These are phyloP conservation scores for Trigoniulus corallinus DNA, from an alignment of 1,140 invertebrate species.

Conservation along the genomic window DNA sequence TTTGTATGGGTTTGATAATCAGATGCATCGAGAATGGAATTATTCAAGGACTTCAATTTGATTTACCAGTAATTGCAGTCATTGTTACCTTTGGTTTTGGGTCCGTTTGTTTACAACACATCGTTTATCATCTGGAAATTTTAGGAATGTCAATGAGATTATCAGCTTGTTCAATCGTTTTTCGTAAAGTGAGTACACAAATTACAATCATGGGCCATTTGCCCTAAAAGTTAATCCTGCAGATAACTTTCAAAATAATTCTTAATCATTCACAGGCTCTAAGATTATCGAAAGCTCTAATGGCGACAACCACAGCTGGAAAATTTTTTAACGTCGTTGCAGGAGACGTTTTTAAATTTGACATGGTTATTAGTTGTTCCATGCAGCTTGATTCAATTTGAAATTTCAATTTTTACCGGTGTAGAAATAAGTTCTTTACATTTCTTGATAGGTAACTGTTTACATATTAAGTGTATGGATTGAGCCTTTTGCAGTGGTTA, in stretches of 20 bases:
- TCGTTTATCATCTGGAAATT: background rate
- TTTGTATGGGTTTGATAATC: background rate
- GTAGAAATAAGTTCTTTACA: too few relatives aligned
- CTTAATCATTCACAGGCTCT: too few relatives aligned
- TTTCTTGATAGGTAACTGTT: background rate
- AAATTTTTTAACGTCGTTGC: background rate
- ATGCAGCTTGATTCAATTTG: too few relatives aligned
- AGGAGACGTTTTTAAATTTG: background rate
- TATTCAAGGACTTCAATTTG: background rate
- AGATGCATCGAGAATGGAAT: background rate
- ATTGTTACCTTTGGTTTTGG: background rate
- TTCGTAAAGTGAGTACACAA: too few relatives aligned
- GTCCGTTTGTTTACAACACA: background rate
- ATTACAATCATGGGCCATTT: too few relatives aligned
- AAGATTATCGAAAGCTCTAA: background rate
- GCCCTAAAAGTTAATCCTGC: too few relatives aligned
- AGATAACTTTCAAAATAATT: too few relatives aligned
- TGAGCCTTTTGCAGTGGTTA: background rate
- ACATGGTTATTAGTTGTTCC: background rate
- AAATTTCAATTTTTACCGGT: too few relatives aligned
- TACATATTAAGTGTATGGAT: background rate
- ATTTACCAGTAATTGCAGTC: background rate
- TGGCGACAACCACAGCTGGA: background rate
- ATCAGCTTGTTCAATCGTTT: background rate
- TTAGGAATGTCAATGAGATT: background rate